phyloP scores from a whole-genome alignment of 2,113 vertebrate genomes.

The Atherinomorus stipes region DNA sequence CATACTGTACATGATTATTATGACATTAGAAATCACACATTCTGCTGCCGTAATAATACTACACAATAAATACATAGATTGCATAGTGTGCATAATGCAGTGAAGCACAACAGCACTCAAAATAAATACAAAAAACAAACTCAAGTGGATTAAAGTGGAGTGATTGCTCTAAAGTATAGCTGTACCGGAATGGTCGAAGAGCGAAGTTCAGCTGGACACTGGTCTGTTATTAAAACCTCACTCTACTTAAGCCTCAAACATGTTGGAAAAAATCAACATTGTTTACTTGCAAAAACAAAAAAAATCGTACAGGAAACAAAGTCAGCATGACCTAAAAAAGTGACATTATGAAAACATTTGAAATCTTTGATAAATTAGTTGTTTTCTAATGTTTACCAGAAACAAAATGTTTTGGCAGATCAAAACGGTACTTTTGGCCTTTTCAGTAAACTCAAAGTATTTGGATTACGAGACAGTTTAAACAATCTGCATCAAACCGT shows the following conservation, averaged over 20 bases:
- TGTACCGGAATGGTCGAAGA: conserved; percentile 26
- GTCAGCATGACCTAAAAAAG: neutral
- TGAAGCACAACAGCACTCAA: conserved; percentile 81
- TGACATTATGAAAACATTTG: neutral
- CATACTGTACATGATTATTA: conserved; percentile 22
- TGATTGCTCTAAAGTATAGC: conserved; percentile 5
- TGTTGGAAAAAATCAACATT: neutral
- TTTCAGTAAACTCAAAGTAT: neutral
- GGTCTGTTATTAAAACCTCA: neutral
- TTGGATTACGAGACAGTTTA: conserved; percentile 20
- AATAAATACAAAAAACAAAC: conserved; percentile 56
- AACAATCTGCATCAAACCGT: conserved; percentile 9
- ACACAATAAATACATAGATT: conserved; percentile 92
- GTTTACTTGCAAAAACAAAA: neutral
- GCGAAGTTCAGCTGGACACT: neutral
- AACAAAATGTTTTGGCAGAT: conserved; percentile 14
- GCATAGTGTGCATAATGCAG: conserved; percentile 91
- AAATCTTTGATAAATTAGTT: neutral
- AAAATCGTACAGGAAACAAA: neutral
- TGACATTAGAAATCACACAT: conserved; percentile 40
- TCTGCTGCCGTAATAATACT: conserved; percentile 73
- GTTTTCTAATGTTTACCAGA: neutral
- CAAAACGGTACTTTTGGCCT: conserved; percentile 23
- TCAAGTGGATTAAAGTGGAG: conserved; percentile 40
- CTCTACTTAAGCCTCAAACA: neutral